Evolutionary conservation across 1,140 invertebrate genomes (phyloP).

Genomic region (Drosophila grimshawi): DNA sequence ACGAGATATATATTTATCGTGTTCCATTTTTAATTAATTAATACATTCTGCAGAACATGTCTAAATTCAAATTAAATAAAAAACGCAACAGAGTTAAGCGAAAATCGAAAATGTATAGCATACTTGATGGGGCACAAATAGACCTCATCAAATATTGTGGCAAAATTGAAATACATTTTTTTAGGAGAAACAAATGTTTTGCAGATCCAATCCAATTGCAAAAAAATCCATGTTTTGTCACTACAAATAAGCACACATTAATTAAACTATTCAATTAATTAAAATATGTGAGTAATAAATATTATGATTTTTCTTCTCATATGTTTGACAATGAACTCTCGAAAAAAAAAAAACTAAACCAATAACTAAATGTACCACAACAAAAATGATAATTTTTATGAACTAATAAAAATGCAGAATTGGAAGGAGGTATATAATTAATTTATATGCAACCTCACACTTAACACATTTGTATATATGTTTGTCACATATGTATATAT

Average conservation of each 20-base stretch:
- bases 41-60: too few species aligned
- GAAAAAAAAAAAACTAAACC: conserved; percentile 50
- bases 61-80: background rate
- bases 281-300: conserved; percentile 71
- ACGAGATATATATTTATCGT: too few species aligned
- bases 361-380: conserved; percentile 46
- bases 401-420: conserved; percentile 76
- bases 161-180: background rate
- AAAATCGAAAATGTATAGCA: background rate
- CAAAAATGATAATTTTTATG: conserved; percentile 37
- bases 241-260: conserved; percentile 13
- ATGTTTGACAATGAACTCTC: conserved; percentile 61
- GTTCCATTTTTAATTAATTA: too few species aligned
- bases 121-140: background rate
- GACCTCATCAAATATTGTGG: background rate
- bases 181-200: background rate
- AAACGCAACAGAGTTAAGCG: background rate
- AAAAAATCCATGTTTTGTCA: background rate
- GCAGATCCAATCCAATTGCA: conserved; percentile 12
- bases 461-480: conserved; percentile 69
- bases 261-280: conserved; percentile 45
- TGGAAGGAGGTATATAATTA: conserved; percentile 84
- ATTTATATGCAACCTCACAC: conserved; percentile 77
- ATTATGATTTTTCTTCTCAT: conserved; percentile 79
- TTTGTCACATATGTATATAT: conserved; percentile 65